Percentiles rank a stretch among this genome's conserved stretches.
These are phyloP conservation scores for Lasioglossum baleicum DNA, from an alignment of 1,140 invertebrate genomes.

Conservation along the genomic window DNA sequence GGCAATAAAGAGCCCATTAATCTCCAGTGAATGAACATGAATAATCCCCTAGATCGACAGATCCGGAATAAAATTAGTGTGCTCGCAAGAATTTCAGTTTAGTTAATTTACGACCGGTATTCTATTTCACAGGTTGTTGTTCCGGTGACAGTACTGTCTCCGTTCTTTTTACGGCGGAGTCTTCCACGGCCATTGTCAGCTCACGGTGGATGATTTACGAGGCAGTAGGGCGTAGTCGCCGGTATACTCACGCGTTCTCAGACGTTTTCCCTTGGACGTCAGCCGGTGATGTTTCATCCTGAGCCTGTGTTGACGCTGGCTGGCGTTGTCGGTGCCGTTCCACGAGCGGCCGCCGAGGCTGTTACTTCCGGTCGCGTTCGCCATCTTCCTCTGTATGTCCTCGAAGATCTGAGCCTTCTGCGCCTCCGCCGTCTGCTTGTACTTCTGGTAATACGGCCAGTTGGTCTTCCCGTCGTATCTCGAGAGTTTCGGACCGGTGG, in stretches of 20 bases:
- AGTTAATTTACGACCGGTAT: no score
- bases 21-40: no score
- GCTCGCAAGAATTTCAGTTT: no score
- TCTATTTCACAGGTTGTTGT: no score
- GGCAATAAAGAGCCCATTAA: no score
- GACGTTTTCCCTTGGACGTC: constrained; percentile 71
- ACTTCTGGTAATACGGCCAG: constrained; percentile 68
- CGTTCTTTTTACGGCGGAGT: no score
- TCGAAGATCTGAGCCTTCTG: constrained; percentile 73
- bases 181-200: neutral
- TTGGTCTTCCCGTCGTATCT: constrained; percentile 16
- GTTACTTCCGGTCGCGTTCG: constrained; percentile 61
- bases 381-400: constrained; percentile 72
- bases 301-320: constrained; percentile 70
- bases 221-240: neutral
- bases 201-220: neutral
- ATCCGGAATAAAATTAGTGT: no score
- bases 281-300: constrained; percentile 74
- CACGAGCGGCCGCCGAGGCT: constrained; percentile 25
- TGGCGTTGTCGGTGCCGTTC: constrained; percentile 56
- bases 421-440: constrained; percentile 58
- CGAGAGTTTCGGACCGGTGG: constrained; percentile 50
- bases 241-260: constrained; percentile 70
- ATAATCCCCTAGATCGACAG: no score
- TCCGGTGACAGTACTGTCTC: no score